Conservation (phyloP, 2,888 invertebrate species). For the Laothoe populi region DNA sequence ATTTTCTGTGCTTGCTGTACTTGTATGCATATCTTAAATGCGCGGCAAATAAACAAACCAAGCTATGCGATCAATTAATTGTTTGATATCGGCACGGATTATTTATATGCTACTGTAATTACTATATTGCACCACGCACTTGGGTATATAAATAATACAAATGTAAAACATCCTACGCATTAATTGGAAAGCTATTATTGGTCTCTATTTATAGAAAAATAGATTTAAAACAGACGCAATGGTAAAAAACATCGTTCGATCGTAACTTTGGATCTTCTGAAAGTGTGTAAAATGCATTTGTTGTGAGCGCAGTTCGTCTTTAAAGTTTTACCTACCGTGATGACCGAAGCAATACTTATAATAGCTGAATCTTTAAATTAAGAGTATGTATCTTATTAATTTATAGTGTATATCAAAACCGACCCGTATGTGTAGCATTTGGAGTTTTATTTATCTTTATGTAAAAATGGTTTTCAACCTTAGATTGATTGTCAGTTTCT, state of each 20-base stretch:
- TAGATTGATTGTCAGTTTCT: too few species aligned
- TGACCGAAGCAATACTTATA: background rate
- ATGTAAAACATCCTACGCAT: slow-evolving; percentile 11
- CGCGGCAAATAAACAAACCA: background rate
- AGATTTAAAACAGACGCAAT: background rate
- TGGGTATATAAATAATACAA: background rate
- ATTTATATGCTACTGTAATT: background rate
- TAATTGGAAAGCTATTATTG: slow-evolving; percentile 4
- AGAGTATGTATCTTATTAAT: too few species aligned
- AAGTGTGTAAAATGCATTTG: background rate
- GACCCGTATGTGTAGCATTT: background rate
- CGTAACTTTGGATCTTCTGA: background rate
- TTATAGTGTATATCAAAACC: background rate
- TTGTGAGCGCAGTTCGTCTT: background rate
- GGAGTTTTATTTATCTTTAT: too few species aligned
- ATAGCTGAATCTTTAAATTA: too few species aligned
- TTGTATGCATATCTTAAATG: background rate
- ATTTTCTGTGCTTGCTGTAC: too few species aligned
- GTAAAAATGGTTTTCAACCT: too few species aligned
- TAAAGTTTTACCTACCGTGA: background rate
- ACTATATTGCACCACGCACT: too few species aligned
- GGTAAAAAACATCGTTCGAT: background rate
- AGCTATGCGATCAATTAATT: background rate
- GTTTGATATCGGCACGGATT: background rate
- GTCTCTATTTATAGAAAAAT: slow-evolving; percentile 1